Evolutionary conservation across 64 coral and sea anemone species (phyloP), one percentile per base, ranked within the genome.

Genomic region (Dendrophyllia cribrosa): DNA sequence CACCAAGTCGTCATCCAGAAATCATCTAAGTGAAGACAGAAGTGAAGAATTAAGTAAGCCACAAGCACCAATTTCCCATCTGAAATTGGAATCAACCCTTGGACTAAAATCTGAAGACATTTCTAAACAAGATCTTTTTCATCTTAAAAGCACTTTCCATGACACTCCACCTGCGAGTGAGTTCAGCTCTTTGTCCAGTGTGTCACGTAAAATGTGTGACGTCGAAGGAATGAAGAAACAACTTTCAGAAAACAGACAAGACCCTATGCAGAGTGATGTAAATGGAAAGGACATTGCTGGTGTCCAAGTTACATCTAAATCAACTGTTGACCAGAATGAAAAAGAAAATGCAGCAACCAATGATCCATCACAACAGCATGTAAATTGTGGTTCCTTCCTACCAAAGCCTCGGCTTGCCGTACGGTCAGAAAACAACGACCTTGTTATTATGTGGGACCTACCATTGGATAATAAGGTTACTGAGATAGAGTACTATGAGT

Each of bases 401-500:
- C 26, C 61, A 51, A 16, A 51, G 3, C 80, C 80, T 68, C 17
- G 60, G 11, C 14, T 84, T 17, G 46, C 62, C 51, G 16, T 65
- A 19, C 75, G 75, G 53, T 22, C 48, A 10, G 21, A 22, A 17
- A 56, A 77, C n/a, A n/a, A 50, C 2, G n/a, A 55, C n/a, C 50
- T 50, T 77, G n/a, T 53, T 19, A 25, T 67, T 11, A 67, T 84
- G 45, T 84, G 80, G 80, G 60, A 67, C 44, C 19, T 84, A 50
- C 80, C 80, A 51, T 44, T 16, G 14, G 8, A 51, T 50, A 68
- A 67, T 44, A 63, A 84, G 4, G 9, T 84, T 23, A 20, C 80
- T 48, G 62, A 84, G 6, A 67, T 68, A 24, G 63, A 67, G 3
- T 20, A 19, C 20, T 84, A 67, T 21, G 44, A 84, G 47, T 21